Base-by-base conservation (phyloP, 2,113 vertebrate genomes). In the Crotalus viridis region DNA sequence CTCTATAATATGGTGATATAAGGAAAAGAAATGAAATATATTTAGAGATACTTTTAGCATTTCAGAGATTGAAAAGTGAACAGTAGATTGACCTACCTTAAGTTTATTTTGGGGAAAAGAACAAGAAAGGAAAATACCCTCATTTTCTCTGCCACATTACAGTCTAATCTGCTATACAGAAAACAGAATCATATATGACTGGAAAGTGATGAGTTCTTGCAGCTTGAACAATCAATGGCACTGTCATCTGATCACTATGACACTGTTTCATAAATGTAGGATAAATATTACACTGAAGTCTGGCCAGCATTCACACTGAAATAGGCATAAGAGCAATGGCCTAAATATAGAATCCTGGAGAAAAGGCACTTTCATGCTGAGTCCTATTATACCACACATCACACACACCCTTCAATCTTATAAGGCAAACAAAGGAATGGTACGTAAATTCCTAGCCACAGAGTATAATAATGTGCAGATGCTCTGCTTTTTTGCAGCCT, bases 371-470 rank as follows among this genome's bases (percentile, higher is more conserved):
- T 94, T 90, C 91, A 94, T 87, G 88, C 89, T 90, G 61, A 92
- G 57, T 52, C 54, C 48, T 56, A 86, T 87, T 91, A 91, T 51
- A 91, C 74, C 51, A 26, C 33, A 92, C 74, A 55, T 88, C 81
- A 92, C 81, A 74, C 74, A 81, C 6, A 6, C 74, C 6, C 74
- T 39, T 39, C 33, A 88, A 51, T 91, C 91, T 92, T 94, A 92
- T 90, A 92, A 90, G 93, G 93, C 93, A 94, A 90, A 90, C 88
- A 92, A 94, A 92, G 61, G 93, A 94, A 92, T 92, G 88, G 91
- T 92, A 92, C 90, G 57, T 87, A 94, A 52, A 81, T 39, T 90
- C 33, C 88, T 26, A 22, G 69, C 93, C 91, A 90, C 93, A 94
- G 81, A 21, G 88, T 87, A 33, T 94, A 94, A 94, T 94, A 94